phyloP scores from a whole-genome alignment of 2,113 vertebrate species.

The Actenoides lindsayi region DNA sequence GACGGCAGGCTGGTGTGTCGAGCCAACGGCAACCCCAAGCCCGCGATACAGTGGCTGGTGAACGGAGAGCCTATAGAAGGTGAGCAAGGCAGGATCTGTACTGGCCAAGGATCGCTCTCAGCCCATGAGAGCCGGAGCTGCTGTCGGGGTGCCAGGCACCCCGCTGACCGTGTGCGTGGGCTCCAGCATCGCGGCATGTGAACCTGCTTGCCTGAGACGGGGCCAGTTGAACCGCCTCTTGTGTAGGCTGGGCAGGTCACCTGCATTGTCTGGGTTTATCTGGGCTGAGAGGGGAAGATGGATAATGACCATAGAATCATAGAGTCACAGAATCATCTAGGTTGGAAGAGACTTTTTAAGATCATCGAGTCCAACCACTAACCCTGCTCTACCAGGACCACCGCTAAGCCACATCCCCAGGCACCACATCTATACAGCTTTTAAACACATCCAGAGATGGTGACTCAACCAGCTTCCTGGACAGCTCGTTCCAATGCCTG shows the following conservation, averaged over 20 bases:
- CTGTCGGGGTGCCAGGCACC: neutral
- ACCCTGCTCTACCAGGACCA: too few relatives aligned
- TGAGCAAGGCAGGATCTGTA: constrained; percentile 35
- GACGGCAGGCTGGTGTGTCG: constrained; percentile 91
- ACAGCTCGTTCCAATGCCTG: too few relatives aligned
- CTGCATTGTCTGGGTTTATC: accelerated
- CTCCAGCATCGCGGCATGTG: neutral
- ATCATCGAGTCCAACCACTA: too few relatives aligned
- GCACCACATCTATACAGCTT: too few relatives aligned
- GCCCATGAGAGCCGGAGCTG: neutral
- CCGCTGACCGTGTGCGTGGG: accelerated
- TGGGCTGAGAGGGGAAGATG: accelerated
- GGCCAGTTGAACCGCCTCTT: neutral
- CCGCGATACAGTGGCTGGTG: constrained; percentile 90
- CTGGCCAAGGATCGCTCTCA: neutral
- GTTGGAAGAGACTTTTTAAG: too few relatives aligned
- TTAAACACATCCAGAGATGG: too few relatives aligned
- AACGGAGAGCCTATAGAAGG: constrained; percentile 89
- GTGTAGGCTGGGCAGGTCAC: accelerated
- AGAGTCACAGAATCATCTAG: too few relatives aligned
- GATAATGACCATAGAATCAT: accelerated
- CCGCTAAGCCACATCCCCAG: too few relatives aligned
- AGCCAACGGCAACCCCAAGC: constrained; percentile 95
- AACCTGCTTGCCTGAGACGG: accelerated
- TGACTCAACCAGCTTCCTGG: too few relatives aligned